These are phyloP conservation scores for Loris lydekkerianus DNA, from an alignment of 2,797 vertebrate species.

Conservation along the genomic window DNA sequence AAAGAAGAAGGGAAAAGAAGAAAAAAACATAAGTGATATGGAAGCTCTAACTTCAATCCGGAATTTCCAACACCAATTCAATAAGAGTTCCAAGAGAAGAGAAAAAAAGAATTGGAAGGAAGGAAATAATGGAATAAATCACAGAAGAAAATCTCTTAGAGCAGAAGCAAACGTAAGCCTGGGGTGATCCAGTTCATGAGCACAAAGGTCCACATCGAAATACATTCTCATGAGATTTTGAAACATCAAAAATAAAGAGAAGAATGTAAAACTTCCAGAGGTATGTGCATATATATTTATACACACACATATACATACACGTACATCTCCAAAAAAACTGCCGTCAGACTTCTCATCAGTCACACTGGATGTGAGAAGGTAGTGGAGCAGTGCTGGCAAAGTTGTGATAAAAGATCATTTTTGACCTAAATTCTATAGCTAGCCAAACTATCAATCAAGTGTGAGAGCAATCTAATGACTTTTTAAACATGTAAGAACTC, in stretches of 20 bases:
- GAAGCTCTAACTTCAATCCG: not conserved
- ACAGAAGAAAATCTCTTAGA: constrained; percentile 8
- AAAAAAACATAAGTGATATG: not conserved
- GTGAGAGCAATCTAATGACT: not conserved
- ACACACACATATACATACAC: not conserved
- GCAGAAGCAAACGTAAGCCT: not conserved
- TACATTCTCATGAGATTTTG: not conserved
- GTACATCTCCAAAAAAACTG: not conserved
- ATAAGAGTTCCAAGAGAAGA: not conserved
- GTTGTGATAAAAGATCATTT: constrained; percentile 2
- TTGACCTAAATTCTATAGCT: constrained; percentile 45
- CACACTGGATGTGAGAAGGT: not conserved
- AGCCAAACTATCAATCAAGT: not conserved
- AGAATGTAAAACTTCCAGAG: not conserved
- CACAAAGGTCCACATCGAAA: not conserved
- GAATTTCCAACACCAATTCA: constrained; percentile 15
- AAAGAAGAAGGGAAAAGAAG: not conserved
- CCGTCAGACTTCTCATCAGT: not conserved
- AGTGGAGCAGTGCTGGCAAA: not conserved
- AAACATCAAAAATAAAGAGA: constrained; percentile 46
- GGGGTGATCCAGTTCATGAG: not conserved
- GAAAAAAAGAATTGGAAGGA: not conserved
- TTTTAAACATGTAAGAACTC: not conserved
- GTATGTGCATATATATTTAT: too few relatives aligned
- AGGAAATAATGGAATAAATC: constrained; percentile 9